phyloP scores from a whole-genome alignment of 2,888 invertebrate species.

The Corbicula japonica region DNA sequence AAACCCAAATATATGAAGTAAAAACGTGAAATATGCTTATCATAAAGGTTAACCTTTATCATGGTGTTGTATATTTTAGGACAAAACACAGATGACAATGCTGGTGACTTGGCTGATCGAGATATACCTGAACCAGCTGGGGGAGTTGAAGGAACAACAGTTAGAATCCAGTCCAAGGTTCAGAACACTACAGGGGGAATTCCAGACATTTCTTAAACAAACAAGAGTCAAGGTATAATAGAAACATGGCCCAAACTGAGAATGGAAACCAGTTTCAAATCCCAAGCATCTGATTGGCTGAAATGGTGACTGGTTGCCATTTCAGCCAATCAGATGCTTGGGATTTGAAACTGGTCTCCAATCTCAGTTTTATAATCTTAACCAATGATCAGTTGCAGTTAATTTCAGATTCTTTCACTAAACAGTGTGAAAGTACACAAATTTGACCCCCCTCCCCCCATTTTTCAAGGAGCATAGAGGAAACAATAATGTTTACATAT shows the following conservation, averaged over 20 bases:
- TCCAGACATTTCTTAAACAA: conserved; percentile 80
- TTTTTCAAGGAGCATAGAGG: too few relatives aligned
- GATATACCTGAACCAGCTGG: conserved; percentile 95
- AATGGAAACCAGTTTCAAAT: too few relatives aligned
- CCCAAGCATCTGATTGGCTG: too few relatives aligned
- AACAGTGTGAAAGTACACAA: too few relatives aligned
- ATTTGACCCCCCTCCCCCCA: too few relatives aligned
- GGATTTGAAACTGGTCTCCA: too few relatives aligned
- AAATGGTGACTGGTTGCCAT: too few relatives aligned
- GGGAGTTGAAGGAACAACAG: conserved; percentile 88
- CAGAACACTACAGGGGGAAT: conserved; percentile 79
- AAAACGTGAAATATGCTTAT: too few relatives aligned
- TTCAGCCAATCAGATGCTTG: too few relatives aligned
- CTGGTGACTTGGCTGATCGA: conserved; percentile 98
- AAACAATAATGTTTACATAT: too few relatives aligned
- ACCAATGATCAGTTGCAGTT: not conserved
- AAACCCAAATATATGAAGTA: too few relatives aligned
- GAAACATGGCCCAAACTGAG: not conserved
- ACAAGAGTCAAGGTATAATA: conserved; percentile 80
- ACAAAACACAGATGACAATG: conserved; percentile 96
- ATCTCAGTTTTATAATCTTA: not conserved
- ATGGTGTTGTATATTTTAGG: conserved; percentile 84
- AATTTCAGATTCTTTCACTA: too few relatives aligned
- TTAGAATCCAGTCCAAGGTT: conserved; percentile 74
- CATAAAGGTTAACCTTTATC: not conserved